phyloP scores from a whole-genome alignment of 2,888 invertebrate species.

The Lordiphosa fenestrarum region DNA sequence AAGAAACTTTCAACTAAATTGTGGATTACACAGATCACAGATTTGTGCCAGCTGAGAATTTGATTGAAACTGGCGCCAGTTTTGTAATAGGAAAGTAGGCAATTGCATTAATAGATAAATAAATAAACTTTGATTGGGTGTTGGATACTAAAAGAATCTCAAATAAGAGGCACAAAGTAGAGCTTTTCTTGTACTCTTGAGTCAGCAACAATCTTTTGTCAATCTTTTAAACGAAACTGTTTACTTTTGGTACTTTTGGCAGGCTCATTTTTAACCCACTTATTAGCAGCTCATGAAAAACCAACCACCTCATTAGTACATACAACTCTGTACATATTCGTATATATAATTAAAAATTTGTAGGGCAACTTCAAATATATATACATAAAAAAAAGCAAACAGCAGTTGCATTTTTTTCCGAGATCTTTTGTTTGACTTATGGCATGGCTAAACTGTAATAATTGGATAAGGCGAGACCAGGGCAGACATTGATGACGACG shows the following conservation, averaged over 20 bases:
- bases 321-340: too few species aligned
- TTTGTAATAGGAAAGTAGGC: slow-evolving; percentile 13
- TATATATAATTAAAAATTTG: slow-evolving; percentile 2
- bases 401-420: slow-evolving; percentile 16
- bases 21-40: slow-evolving; percentile 1
- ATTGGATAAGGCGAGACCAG: slow-evolving; percentile 58
- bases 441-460: slow-evolving; percentile 71
- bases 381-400: not conserved
- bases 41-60: slow-evolving; percentile 30
- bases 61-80: slow-evolving; percentile 44
- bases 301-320: too few species aligned
- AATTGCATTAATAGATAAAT: not conserved
- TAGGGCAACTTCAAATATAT: slow-evolving; percentile 1
- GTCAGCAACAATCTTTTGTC: too few species aligned
- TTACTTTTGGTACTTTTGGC: too few species aligned
- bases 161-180: too few species aligned
- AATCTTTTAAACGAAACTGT: too few species aligned
- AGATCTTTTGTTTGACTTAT: slow-evolving; percentile 67
- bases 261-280: too few species aligned
- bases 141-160: too few species aligned
- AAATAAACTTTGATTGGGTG: too few species aligned
- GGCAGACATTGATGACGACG: slow-evolving; percentile 15
- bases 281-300: too few species aligned
- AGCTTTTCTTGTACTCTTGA: too few species aligned
- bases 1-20: slow-evolving; percentile 52